Percentiles rank a stretch among this genome's conserved stretches.
Conservation (phyloP, 1,140 invertebrate species). For the Campodea augens region DNA sequence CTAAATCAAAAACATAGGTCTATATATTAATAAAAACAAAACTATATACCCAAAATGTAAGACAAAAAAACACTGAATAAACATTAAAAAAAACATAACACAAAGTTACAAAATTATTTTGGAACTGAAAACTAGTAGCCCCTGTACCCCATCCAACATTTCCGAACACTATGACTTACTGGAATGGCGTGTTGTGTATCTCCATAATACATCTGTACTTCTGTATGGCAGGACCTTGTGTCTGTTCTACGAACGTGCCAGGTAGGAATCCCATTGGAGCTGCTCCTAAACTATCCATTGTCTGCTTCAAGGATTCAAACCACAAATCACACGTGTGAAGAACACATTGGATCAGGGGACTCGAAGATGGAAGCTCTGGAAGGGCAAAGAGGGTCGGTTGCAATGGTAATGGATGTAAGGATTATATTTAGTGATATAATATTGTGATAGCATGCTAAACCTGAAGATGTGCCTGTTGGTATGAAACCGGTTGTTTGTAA, state of each 20-base stretch:
- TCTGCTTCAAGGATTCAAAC: conserved; percentile 58
- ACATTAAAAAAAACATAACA: no score
- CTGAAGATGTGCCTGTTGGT: no score
- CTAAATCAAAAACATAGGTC: no score
- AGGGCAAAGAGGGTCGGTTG: conserved; percentile 10
- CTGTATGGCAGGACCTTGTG: conserved; percentile 59
- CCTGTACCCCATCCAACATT: no score
- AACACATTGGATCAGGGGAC: conserved; percentile 78
- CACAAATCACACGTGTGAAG: conserved; percentile 70
- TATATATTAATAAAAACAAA: no score
- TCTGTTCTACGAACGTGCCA: conserved; percentile 56
- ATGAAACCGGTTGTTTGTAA: no score
- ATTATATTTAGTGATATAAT: background rate
- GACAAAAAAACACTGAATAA: no score
- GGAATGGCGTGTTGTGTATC: conserved; percentile 87
- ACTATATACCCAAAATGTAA: no score
- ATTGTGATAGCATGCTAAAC: no score
- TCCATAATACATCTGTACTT: conserved; percentile 86
- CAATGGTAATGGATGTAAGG: background rate
- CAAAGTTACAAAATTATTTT: background rate
- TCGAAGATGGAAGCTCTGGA: conserved; percentile 76
- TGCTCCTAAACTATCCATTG: conserved; percentile 50
- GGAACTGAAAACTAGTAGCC: no score
- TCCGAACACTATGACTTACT: conserved; percentile 29
- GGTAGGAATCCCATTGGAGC: conserved; percentile 62